Percentiles rank a stretch among this genome's conserved stretches.
phyloP scores from a whole-genome alignment of 1,140 invertebrate species.

The Heliconius hewitsoni region DNA sequence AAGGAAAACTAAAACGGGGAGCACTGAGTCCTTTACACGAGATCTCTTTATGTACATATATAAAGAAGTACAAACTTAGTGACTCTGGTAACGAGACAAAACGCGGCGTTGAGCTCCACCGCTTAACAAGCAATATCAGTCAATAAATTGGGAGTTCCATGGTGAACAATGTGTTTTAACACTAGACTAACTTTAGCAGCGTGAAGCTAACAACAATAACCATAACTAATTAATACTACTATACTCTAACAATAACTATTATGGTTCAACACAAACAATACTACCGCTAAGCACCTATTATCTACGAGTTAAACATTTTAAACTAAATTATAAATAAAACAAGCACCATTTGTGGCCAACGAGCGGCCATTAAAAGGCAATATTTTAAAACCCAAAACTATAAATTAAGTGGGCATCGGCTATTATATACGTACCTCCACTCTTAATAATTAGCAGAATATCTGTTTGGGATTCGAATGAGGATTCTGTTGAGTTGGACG shows the following conservation, averaged over 20 bases:
- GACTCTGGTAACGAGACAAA: background rate
- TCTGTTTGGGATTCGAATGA: slow-evolving; percentile 53
- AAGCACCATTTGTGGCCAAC: slow-evolving; percentile 53
- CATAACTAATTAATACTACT: background rate
- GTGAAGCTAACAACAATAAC: background rate
- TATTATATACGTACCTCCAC: slow-evolving; percentile 47
- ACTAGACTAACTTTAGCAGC: background rate
- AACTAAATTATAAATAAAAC: slow-evolving; percentile 38
- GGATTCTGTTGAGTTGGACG: slow-evolving; percentile 36
- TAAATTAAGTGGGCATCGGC: slow-evolving; percentile 58
- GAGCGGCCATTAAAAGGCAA: slow-evolving; percentile 67
- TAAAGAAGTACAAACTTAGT: no score
- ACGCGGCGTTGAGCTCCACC: no score
- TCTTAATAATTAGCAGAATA: slow-evolving; percentile 60
- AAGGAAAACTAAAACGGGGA: no score
- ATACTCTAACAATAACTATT: background rate
- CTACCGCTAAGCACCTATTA: slow-evolving; percentile 14
- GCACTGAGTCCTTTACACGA: no score
- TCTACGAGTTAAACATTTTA: slow-evolving; percentile 33
- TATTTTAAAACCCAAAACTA: slow-evolving; percentile 53
- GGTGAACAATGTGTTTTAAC: no score
- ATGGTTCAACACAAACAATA: background rate
- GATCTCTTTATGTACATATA: no score
- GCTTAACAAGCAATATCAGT: no score
- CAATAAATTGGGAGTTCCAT: no score